phyloP scores from a whole-genome alignment of 2,113 vertebrate species.

The Scortum barcoo region DNA sequence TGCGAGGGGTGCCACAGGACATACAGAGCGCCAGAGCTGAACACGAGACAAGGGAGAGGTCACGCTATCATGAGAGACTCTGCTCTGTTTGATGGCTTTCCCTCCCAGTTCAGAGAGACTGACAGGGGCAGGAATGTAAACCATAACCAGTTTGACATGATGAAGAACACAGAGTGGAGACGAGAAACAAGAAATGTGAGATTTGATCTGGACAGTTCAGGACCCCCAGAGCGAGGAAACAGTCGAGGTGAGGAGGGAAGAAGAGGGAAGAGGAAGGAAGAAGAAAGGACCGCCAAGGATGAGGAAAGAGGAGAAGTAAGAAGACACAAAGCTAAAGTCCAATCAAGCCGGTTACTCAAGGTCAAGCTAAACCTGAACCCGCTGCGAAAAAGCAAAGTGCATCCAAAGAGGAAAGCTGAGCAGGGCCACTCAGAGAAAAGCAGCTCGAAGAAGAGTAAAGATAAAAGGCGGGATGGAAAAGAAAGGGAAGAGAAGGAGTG shows the following conservation, averaged over 20 bases:
- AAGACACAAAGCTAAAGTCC: conserved; percentile 66
- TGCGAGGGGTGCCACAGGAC: conserved; percentile 71
- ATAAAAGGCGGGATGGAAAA: conserved; percentile 44
- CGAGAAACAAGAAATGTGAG: conserved; percentile 78
- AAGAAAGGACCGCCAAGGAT: conserved; percentile 9
- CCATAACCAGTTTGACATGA: conserved; percentile 40
- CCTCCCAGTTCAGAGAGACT: conserved; percentile 29
- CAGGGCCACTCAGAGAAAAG: conserved; percentile 38
- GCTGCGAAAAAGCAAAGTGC: conserved; percentile 83
- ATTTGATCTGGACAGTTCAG: conserved; percentile 77
- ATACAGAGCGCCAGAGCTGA: conserved; percentile 54
- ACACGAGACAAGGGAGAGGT: conserved; percentile 13
- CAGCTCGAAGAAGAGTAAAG: conserved; percentile 58
- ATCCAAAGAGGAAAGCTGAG: conserved; percentile 74
- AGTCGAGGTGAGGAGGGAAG: conserved; percentile 11
- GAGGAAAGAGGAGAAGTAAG: conserved; percentile 38
- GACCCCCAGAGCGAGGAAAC: conserved; percentile 31
- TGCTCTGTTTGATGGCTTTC: conserved; percentile 21
- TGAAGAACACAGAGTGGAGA: conserved; percentile 45
- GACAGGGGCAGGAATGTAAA: not conserved
- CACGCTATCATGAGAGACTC: conserved; percentile 19
- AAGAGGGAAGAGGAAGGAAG: conserved; percentile 27
- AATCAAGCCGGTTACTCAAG: conserved; percentile 72
- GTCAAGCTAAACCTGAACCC: conserved; percentile 88
- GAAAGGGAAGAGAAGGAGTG: conserved; percentile 11